Percentiles rank a stretch among this genome's conserved stretches.
Conservation (phyloP, 1,140 invertebrate species). For the Camponotus vicinus region DNA sequence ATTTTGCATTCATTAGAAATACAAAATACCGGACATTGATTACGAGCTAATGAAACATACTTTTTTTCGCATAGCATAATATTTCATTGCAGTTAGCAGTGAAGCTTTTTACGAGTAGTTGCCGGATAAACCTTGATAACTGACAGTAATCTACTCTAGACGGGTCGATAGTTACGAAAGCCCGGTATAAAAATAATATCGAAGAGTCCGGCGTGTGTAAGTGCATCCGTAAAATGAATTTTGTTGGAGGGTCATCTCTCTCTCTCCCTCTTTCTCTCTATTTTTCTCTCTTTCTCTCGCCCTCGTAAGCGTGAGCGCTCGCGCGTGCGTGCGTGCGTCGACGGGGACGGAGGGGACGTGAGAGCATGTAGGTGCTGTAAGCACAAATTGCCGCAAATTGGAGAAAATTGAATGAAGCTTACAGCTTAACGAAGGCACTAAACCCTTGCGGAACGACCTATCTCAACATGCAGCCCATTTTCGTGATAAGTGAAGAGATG, state of each 20-base stretch:
- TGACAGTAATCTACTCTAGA: conserved; percentile 64
- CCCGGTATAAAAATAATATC: conserved; percentile 69
- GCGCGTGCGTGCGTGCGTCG: conserved; percentile 50
- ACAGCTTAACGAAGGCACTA: conserved; percentile 84
- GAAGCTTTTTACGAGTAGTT: conserved; percentile 45
- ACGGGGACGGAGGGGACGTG: conserved; percentile 65
- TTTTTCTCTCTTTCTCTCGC: no score
- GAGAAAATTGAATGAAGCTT: conserved; percentile 86
- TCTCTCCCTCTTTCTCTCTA: no score
- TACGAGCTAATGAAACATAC: conserved; percentile 13
- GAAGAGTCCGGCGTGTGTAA: conserved; percentile 64
- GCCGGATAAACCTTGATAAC: conserved; percentile 64
- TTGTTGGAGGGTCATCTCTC: conserved; percentile 64
- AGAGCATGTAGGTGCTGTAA: conserved; percentile 81
- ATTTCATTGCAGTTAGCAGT: conserved; percentile 44
- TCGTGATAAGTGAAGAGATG: conserved; percentile 73
- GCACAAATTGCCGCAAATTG: conserved; percentile 86
- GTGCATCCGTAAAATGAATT: conserved; percentile 72
- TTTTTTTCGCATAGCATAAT: conserved; percentile 46
- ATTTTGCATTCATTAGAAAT: neutral
- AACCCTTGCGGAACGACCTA: conserved; percentile 84
- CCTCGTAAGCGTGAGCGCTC: conserved; percentile 7
- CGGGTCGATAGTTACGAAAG: conserved; percentile 60
- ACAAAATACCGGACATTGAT: conserved; percentile 12
- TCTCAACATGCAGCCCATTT: conserved; percentile 82